Base-by-base conservation (phyloP, 2,888 invertebrate genomes). In the Cenopis cana region DNA sequence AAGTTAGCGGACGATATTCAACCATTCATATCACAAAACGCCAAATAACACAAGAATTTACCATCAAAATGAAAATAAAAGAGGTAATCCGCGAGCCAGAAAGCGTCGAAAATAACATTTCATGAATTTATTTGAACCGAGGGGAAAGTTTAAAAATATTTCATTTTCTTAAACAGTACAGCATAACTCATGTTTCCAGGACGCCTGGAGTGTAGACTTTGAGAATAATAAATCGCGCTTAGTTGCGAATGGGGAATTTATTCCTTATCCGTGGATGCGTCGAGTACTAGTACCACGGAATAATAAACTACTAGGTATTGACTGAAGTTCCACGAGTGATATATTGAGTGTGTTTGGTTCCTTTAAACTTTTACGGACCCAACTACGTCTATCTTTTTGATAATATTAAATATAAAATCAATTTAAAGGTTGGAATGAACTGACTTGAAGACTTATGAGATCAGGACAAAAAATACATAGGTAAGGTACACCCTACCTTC, bases 141-240 rank as follows among this genome's bases (percentile, higher is more conserved):
- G 61, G 60, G 64, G 71, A 71, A 71, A 71, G 66, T 71, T 71
- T 71, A 71, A 71, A 71, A 71, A 71, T 71, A 71, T 71, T 67
- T 71, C 71, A 71, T 71, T 71, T 67, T 67, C 71, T 71, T 71
- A 71, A 71, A 71, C 71, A 71, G 71, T 67, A 71, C 71, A 67
- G 71, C 71, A 61, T 71, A 67, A 71, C 71, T 71, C 71, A 71
- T 71, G 71, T 71, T 71, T 49, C 60, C 66, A 60, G 50, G 9
- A 46, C 68, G 68, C 50, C 69, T 70, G 66, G 55, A 71, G 71
- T 71, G 71, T 71, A 18, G 71, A 71, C 71, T 71, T 71, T 71
- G 55, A 29, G 68, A 66, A 71, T 71, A 67, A 71, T 71, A 71
- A 71, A 71, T 71, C 55, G 66, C 49, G 55, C 67, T 67, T 60